phyloP scores from a whole-genome alignment of 2,797 vertebrate species.

The Spinus pinus region DNA sequence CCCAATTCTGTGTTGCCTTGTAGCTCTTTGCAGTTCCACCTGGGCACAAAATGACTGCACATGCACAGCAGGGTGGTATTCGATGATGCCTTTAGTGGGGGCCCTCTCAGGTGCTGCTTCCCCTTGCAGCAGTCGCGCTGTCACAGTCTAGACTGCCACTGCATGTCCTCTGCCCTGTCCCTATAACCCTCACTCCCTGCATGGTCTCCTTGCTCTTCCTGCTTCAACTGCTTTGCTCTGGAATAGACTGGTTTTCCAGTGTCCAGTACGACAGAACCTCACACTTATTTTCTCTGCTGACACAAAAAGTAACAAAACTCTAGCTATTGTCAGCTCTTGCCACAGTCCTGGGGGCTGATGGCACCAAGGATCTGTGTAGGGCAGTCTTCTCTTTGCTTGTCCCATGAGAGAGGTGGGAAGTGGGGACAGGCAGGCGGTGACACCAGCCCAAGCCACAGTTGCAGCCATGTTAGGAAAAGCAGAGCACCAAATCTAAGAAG shows the following conservation, averaged over 20 bases:
- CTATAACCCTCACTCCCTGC: background rate
- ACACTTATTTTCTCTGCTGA: background rate
- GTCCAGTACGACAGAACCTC: background rate
- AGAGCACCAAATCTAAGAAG: background rate
- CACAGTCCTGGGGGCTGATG: background rate
- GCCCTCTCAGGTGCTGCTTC: background rate
- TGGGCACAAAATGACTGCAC: background rate
- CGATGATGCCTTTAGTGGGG: background rate
- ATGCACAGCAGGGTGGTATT: background rate
- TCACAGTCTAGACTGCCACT: background rate
- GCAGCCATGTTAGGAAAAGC: background rate
- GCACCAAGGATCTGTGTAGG: background rate
- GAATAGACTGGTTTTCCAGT: background rate
- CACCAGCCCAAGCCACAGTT: background rate
- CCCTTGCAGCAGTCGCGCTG: background rate
- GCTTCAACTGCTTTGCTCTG: background rate
- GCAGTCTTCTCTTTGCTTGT: background rate
- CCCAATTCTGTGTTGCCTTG: background rate
- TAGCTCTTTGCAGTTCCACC: background rate
- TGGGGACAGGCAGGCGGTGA: background rate
- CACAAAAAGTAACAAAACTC: background rate
- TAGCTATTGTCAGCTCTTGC: background rate
- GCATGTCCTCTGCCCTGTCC: no score
- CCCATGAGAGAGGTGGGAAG: background rate
- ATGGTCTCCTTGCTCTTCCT: background rate